These are phyloP conservation scores for Helicoverpa armigera DNA, from an alignment of 1,140 invertebrate species.

Conservation along the genomic window DNA sequence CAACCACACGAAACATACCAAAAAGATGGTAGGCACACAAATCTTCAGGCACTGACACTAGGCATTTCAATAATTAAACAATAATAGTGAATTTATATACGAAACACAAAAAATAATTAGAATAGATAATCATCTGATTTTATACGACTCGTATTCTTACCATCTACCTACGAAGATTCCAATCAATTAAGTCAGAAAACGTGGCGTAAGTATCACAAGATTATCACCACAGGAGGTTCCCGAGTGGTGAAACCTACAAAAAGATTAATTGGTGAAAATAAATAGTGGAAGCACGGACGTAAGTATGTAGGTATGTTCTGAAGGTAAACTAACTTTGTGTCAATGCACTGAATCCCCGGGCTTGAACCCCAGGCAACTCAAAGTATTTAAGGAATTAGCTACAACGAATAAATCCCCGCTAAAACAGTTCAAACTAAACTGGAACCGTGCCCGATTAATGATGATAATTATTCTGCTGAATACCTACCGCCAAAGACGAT, in stretches of 20 bases:
- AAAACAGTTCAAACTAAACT: constrained; percentile 2
- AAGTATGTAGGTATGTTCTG: too few relatives aligned
- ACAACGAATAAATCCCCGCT: not conserved
- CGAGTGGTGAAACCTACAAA: not conserved
- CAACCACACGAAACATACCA: too few relatives aligned
- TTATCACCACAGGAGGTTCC: constrained; percentile 6
- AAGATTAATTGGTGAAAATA: not conserved
- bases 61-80: too few relatives aligned
- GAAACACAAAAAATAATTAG: too few relatives aligned
- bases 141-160: not conserved
- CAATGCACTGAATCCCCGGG: not conserved
- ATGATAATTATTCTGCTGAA: constrained; percentile 6
- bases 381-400: not conserved
- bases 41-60: too few relatives aligned
- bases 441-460: not conserved
- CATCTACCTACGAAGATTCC: not conserved
- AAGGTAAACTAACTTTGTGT: not conserved
- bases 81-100: too few relatives aligned
- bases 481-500: not conserved
- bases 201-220: constrained; percentile 11
- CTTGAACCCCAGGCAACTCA: not conserved
- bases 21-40: too few relatives aligned
- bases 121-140: not conserved
- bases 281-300: too few relatives aligned
- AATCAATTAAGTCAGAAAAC: constrained; percentile 2